Base-by-base conservation (phyloP, 2,797 vertebrate genomes). In the Dallia pectoralis region DNA sequence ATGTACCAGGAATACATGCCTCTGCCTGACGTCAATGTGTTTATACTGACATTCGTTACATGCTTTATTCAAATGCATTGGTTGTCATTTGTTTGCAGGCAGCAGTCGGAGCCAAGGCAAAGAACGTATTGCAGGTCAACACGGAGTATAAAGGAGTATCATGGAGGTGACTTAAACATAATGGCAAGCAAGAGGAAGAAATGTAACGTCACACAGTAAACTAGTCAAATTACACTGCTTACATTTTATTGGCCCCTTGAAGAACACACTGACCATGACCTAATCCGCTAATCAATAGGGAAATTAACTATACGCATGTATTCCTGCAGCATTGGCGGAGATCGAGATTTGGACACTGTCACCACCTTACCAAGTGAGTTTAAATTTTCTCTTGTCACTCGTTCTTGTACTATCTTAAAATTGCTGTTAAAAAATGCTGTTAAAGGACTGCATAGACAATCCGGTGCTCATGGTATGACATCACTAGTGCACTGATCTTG, bases 281-380 rank as follows among this genome's bases (percentile, higher is more conserved):
- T 48, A 29, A 14, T 51, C 4, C 48, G 48, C 30, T 74, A 27
- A 4, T 14, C 36, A 49, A 3, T 0, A 64, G 22, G 71, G n/a
- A 66, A 22, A 61, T 72, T 76, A 1, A 69, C 16, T 48, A 8
- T 22, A 48, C 69, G 12, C 47, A 0, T 62, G 67, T 80, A 64
- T 83, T 56, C 72, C 69, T 83, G 67, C 81, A 98, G 96, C 81
- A 91, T 94, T 49, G 96, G 97, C 81, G 96, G 96, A 44, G 95
- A 97, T 40, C 74, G 79, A 0, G 74, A 63, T 6, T 82, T 97
- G 76, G 92, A 95, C 62, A 93, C 71, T 0, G 91, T 94, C 69
- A 94, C 94, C 78, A 97, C 96, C 12, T 87, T 97, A 59, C 95
- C 96, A 62, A 97, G 95, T 97, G 87, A 93, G 96, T 95, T 64